Base-by-base conservation (phyloP, 2,797 vertebrate genomes). In the Melanotaenia trifasciata region DNA sequence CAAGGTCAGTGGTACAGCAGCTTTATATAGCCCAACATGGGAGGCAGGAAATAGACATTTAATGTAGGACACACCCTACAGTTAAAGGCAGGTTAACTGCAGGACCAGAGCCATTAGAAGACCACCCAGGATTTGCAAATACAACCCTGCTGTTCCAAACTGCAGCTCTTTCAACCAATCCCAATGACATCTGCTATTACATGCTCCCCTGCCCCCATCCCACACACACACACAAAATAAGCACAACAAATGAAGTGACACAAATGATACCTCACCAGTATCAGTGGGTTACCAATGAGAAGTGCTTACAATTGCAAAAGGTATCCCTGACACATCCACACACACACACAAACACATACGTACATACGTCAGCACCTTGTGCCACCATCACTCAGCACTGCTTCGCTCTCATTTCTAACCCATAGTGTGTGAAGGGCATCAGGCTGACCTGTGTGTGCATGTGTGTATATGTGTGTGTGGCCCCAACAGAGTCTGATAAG, bases 21-120 rank as follows among this genome's bases (percentile, higher is more conserved):
- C 90, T 93, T 92, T 91, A 92, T 92, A 92, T 93, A 93, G 92
- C 85, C 87, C 90, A 78, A 92, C 91, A 92, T 92, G 93, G 93
- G 92, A 93, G 92, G 91, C 92, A 93, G 92, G 92, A 93, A 93
- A 93, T 93, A 93, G 92, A 92, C 89, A 79, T 93, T 93, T 92
- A 93, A 93, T 93, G 90, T 92, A 93, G 92, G 93, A 93, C 93
- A 93, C 93, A 93, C 92, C 93, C 93, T 92, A 91, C 92, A 92
- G 92, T 93, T 93, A 94, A 90, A 93, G 92, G 90, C 92, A 93
- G 93, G 93, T 94, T 92, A 93, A 92, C 90, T 90, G 90, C 90
- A 90, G 81, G 90, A 93, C 91, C 90, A 91, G 90, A 90, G 88
- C 88, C 91, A 94, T 93, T 92, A 94, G 89, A 89, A 91, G 93